These are phyloP conservation scores for Sciurus niger DNA, from an alignment of 2,113 vertebrate genomes.

Conservation along the genomic window DNA sequence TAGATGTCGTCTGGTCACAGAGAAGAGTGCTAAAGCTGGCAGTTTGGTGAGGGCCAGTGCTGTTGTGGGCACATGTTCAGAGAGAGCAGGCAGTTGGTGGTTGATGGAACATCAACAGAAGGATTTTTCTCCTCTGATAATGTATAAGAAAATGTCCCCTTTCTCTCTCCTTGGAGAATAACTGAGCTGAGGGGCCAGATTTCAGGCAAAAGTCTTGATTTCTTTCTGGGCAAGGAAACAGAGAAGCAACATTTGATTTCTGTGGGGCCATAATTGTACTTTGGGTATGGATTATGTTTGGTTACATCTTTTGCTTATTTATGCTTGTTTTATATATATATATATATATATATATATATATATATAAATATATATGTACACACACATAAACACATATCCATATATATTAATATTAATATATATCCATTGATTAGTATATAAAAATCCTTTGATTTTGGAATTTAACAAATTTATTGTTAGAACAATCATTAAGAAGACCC, in stretches of 20 bases:
- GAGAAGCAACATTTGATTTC: slow-evolving; percentile 13
- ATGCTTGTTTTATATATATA: background rate
- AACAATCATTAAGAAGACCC: background rate
- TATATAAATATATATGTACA: background rate
- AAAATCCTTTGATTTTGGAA: background rate
- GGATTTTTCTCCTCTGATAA: background rate
- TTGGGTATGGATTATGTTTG: background rate
- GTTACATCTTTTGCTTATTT: background rate
- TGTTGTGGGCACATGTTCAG: background rate
- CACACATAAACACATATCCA: background rate
- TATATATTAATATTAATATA: background rate
- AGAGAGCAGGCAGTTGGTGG: background rate
- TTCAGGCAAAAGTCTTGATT: background rate
- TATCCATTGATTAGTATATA: no score
- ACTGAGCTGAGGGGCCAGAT: background rate
- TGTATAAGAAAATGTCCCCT: fast-evolving
- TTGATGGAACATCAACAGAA: background rate
- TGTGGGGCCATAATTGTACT: background rate
- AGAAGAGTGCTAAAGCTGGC: background rate
- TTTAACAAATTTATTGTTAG: background rate
- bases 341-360: no score
- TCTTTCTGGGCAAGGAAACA: background rate
- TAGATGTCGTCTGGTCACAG: background rate
- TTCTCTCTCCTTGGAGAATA: background rate
- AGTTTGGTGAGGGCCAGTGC: background rate